These are phyloP conservation scores for Zeuzera pyrina DNA, from an alignment of 2,888 invertebrate genomes.

Conservation along the genomic window DNA sequence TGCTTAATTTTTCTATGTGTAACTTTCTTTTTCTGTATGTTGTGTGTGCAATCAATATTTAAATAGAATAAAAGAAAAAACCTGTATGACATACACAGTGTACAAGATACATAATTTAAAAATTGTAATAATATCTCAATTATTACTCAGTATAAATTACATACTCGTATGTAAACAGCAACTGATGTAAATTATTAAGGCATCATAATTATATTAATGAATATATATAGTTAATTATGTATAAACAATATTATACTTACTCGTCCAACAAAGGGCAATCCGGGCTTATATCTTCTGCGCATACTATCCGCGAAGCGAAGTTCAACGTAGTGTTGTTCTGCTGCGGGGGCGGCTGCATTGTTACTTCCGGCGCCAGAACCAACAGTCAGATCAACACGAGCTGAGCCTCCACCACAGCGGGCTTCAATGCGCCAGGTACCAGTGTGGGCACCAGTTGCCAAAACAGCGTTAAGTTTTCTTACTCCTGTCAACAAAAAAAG, in stretches of 20 bases:
- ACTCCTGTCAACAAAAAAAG: slow-evolving; percentile 59
- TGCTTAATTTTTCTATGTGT: too few relatives aligned
- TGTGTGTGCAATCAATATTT: too few relatives aligned
- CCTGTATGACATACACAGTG: too few relatives aligned
- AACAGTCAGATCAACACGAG: slow-evolving; percentile 71
- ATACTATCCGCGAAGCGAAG: slow-evolving; percentile 77
- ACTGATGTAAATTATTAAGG: too few relatives aligned
- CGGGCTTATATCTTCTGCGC: slow-evolving; percentile 77
- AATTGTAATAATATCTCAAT: too few relatives aligned
- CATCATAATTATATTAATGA: too few relatives aligned
- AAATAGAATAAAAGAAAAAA: too few relatives aligned
- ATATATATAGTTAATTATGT: too few relatives aligned
- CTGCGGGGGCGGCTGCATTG: slow-evolving; percentile 74
- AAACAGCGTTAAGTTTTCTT: slow-evolving; percentile 66
- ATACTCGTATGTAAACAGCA: too few relatives aligned
- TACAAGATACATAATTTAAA: too few relatives aligned
- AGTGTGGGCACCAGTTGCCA: slow-evolving; percentile 69
- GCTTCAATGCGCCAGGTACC: slow-evolving; percentile 75
- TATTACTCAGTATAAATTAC: too few relatives aligned
- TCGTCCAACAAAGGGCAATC: slow-evolving; percentile 77
- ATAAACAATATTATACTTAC: slow-evolving; percentile 59
- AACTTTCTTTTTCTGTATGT: too few relatives aligned
- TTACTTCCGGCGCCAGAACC: slow-evolving; percentile 48
- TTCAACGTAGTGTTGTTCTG: slow-evolving; percentile 79
- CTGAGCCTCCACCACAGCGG: slow-evolving; percentile 65